Percentiles rank a stretch among this genome's conserved stretches.
phyloP scores from a whole-genome alignment of 2,888 invertebrate genomes.

The Campoplex nolae region DNA sequence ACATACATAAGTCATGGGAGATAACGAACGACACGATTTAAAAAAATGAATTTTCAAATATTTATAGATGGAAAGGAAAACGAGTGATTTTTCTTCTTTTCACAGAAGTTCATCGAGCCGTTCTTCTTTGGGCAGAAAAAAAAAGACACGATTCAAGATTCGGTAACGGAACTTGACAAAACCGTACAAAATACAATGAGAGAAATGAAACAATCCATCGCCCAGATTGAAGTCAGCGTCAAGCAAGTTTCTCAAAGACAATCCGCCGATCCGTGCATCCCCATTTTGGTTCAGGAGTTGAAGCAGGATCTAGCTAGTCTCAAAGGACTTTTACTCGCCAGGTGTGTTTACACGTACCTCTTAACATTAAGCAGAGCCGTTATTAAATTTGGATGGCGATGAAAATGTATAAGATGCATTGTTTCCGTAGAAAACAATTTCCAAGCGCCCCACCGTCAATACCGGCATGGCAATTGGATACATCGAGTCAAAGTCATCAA shows the following conservation, averaged over 20 bases:
- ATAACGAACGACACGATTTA: background rate
- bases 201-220: slow-evolving; percentile 88
- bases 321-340: slow-evolving; percentile 82
- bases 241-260: slow-evolving; percentile 83
- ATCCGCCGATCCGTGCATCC: slow-evolving; percentile 78
- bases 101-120: slow-evolving; percentile 88
- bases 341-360: slow-evolving; percentile 72
- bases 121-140: slow-evolving; percentile 89
- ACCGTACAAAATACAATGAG: slow-evolving; percentile 87
- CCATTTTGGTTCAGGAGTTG: slow-evolving; percentile 81
- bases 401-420: slow-evolving; percentile 3
- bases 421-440: slow-evolving; percentile 90
- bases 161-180: slow-evolving; percentile 89
- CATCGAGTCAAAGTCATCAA: slow-evolving; percentile 78
- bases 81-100: slow-evolving; percentile 45
- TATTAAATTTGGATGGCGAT: background rate
- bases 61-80: background rate
- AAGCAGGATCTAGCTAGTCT: slow-evolving; percentile 83
- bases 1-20: background rate
- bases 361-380: background rate
- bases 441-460: slow-evolving; percentile 89
- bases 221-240: slow-evolving; percentile 89
- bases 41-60: background rate
- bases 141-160: slow-evolving; percentile 88
- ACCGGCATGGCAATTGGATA: slow-evolving; percentile 92